Evolutionary conservation across 1,140 invertebrate genomes (phyloP).

Genomic region (Drosophila nebulosa): DNA sequence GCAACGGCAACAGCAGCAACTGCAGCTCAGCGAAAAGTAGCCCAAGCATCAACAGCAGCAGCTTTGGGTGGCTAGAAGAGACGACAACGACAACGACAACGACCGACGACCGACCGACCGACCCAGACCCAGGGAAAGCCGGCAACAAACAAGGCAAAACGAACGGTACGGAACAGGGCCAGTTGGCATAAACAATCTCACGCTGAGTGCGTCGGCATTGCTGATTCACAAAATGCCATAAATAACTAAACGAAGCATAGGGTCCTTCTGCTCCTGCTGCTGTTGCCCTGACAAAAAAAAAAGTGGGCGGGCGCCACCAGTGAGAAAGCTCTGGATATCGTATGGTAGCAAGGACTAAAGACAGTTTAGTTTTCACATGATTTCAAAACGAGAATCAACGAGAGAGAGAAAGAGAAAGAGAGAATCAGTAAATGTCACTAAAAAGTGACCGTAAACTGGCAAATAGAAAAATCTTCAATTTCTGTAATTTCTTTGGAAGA

Average conservation of each 20-base stretch:
- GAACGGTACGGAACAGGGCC: neutral
- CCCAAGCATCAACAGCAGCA: neutral
- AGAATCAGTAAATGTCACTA: constrained; percentile 2
- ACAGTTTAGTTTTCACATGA: constrained; percentile 37
- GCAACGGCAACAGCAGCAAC: neutral
- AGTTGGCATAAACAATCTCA: constrained; percentile 56
- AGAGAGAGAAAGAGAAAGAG: too few species aligned
- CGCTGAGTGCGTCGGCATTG: constrained; percentile 48
- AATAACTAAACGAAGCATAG: constrained; percentile 46
- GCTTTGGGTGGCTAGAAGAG: neutral
- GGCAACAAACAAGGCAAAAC: neutral
- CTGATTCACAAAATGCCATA: constrained; percentile 46
- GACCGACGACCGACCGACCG: too few species aligned
- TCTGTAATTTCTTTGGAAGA: neutral
- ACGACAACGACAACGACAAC: too few species aligned
- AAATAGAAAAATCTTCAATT: neutral
- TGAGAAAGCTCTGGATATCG: neutral
- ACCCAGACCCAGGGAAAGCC: neutral
- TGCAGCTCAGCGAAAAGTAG: constrained; percentile 14
- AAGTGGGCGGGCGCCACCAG: neutral
- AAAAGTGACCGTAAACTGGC: constrained; percentile 11
- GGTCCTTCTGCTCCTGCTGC: neutral
- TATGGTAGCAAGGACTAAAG: neutral
- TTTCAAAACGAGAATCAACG: constrained; percentile 10
- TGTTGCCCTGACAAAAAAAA: too few species aligned